Conservation (phyloP, 2,888 invertebrate species). For the Spisula subtruncata region DNA sequence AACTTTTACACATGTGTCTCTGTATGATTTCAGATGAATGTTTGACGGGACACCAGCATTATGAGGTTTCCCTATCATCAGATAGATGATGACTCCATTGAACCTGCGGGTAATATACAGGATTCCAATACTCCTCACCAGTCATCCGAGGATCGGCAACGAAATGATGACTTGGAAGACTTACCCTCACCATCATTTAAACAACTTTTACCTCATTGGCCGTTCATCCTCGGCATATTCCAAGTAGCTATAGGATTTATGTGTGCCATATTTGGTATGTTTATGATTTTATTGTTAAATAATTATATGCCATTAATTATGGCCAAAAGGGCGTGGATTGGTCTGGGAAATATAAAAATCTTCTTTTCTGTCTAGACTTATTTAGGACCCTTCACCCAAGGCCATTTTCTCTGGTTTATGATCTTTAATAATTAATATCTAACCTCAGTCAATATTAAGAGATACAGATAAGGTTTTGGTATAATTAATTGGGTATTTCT, state of each 20-base stretch:
- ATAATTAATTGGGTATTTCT: too few species aligned
- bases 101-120: constrained; percentile 31
- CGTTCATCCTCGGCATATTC: constrained; percentile 37
- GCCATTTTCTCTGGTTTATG: too few species aligned
- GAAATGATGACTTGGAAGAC: constrained; percentile 20
- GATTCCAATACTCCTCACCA: background rate
- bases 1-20: too few species aligned
- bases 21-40: background rate
- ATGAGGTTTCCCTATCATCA: constrained; percentile 59
- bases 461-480: too few species aligned
- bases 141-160: background rate
- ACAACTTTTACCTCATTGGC: constrained; percentile 49
- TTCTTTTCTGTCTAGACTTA: too few species aligned
- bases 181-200: constrained; percentile 37
- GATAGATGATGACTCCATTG: constrained; percentile 51
- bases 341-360: too few species aligned
- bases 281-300: background rate
- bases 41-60: background rate
- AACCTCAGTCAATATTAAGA: too few species aligned
- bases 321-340: too few species aligned
- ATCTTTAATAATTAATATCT: too few species aligned
- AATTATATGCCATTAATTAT: too few species aligned
- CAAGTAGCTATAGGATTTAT: constrained; percentile 57
- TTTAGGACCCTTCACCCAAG: too few species aligned
- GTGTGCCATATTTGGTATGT: constrained; percentile 55